Percentiles rank a stretch among this genome's conserved stretches.
phyloP scores from a whole-genome alignment of 53 echinoderm and acorn worm species.

The Echinarachnius parma region DNA sequence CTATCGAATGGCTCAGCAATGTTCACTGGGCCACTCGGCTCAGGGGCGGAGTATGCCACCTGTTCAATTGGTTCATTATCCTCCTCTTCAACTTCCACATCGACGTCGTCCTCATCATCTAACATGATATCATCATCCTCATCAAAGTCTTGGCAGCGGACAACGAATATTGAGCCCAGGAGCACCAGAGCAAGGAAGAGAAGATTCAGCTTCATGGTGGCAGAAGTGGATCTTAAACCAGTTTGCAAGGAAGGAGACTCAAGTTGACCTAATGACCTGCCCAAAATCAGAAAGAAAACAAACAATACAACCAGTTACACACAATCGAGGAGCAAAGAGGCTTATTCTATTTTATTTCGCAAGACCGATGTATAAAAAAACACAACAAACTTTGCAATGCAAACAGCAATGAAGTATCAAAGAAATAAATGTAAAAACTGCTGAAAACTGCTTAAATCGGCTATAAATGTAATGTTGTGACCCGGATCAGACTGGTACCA shows the following conservation, averaged over 20 bases:
- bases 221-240: not conserved
- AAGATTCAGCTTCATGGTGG: slow-evolving; percentile 31
- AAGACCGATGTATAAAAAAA: no score
- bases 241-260: no score
- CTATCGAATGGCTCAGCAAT: slow-evolving; percentile 57
- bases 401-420: no score
- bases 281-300: no score
- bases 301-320: no score
- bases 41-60: slow-evolving; percentile 49
- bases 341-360: no score
- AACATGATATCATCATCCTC: slow-evolving; percentile 38
- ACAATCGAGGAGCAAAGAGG: no score
- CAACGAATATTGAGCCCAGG: slow-evolving; percentile 6
- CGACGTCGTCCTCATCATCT: slow-evolving; percentile 37
- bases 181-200: slow-evolving; percentile 24
- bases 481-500: no score
- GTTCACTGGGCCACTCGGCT: slow-evolving; percentile 52
- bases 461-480: no score
- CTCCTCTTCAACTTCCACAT: slow-evolving; percentile 40
- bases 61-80: slow-evolving; percentile 14
- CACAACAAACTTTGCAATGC: no score
- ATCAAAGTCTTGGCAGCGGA: slow-evolving; percentile 22
- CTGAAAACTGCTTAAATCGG: no score
- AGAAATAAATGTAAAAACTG: no score
- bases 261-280: not conserved